These are phyloP conservation scores for Troides oblongomaculatus DNA, from an alignment of 2,888 invertebrate genomes.

Conservation along the genomic window DNA sequence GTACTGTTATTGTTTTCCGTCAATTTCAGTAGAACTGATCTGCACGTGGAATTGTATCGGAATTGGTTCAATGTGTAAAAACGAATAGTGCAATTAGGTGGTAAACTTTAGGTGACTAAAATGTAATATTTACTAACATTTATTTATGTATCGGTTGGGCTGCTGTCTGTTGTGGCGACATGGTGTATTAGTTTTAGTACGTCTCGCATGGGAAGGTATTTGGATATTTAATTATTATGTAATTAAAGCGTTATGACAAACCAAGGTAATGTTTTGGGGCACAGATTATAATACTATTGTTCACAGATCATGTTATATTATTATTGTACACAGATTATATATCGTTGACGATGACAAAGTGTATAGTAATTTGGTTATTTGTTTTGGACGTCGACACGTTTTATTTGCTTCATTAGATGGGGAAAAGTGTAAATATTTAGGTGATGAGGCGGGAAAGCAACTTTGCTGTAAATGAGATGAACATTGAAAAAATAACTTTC, in stretches of 20 bases:
- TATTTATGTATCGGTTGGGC: neutral
- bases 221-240: neutral
- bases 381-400: neutral
- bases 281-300: neutral
- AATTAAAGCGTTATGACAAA: neutral
- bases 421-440: neutral
- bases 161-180: neutral
- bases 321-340: neutral
- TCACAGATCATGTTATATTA: constrained; percentile 3
- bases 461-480: too few species aligned
- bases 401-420: neutral
- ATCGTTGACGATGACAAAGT: constrained; percentile 7
- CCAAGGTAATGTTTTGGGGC: neutral
- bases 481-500: too few species aligned
- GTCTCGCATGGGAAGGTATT: neutral
- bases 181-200: neutral
- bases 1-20: too few species aligned
- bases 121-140: neutral
- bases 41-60: neutral
- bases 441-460: neutral
- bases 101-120: neutral
- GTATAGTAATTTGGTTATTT: neutral
- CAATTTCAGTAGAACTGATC: too few species aligned
- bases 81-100: constrained; percentile 13
- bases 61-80: constrained; percentile 16